Conservation (phyloP, 1,140 invertebrate genomes). For the Tetraneura akinire region DNA sequence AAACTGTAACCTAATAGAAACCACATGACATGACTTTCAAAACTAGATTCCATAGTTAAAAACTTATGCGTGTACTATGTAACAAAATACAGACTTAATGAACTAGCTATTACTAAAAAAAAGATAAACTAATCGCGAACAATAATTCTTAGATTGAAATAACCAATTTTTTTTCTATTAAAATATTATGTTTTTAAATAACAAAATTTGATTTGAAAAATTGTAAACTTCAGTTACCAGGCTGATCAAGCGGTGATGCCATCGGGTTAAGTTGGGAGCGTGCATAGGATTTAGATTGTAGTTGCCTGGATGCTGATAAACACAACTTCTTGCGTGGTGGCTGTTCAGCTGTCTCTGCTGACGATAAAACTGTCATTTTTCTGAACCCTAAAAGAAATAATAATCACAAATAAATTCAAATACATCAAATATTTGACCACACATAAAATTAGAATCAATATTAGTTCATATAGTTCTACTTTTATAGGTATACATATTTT, state of each 20-base stretch:
- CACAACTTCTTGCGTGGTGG: slow-evolving; percentile 55
- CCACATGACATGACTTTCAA: slow-evolving; percentile 42
- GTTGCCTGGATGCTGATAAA: slow-evolving; percentile 52
- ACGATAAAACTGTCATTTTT: slow-evolving; percentile 56
- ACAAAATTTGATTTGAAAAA: slow-evolving; percentile 32
- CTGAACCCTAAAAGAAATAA: slow-evolving; percentile 50
- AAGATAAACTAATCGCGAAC: slow-evolving; percentile 8
- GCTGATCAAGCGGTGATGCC: slow-evolving; percentile 51
- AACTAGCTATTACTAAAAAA: slow-evolving; percentile 20
- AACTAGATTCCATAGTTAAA: slow-evolving; percentile 25
- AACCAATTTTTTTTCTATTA: neutral
- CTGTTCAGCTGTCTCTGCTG: slow-evolving; percentile 52
- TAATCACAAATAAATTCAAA: neutral
- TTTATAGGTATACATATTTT: too few species aligned
- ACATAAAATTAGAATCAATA: too few species aligned
- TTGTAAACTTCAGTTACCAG: slow-evolving; percentile 49
- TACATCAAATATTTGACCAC: too few species aligned
- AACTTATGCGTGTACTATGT: neutral
- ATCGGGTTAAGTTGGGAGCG: slow-evolving; percentile 39
- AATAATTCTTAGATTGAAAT: neutral
- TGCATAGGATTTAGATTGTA: slow-evolving; percentile 50
- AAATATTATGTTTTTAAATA: neutral
- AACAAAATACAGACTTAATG: slow-evolving; percentile 18
- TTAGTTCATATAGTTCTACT: too few species aligned
- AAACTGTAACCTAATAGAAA: slow-evolving; percentile 47